Base-by-base conservation (phyloP, 1,140 invertebrate species). In the Solenopsis fugax region DNA sequence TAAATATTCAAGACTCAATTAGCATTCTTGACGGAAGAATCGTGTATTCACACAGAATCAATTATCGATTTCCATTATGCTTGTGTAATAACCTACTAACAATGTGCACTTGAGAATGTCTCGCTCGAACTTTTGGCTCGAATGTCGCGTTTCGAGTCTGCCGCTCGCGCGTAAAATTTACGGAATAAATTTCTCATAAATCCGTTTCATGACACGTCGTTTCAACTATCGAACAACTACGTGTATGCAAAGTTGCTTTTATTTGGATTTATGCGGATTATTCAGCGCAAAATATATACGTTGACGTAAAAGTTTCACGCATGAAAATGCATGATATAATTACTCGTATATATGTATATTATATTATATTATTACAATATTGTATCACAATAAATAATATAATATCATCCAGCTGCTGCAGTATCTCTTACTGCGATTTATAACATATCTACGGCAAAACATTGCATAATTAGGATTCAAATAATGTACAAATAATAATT, bases 1-100 rank as follows among this genome's bases (percentile, higher is more conserved):
- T 92, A 92, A 92, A 93, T 91, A 93, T 92, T 92, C 87, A 93
- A 90, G 88, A 91, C 89, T 90, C 87, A 92, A 92, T 93, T 93
- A 91, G 82, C 67, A 86, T 88, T 80, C 78, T 82, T 71, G 18
- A 24, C 50, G 72, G 58, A 77, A 88, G 81, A 50, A 54, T 82
- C 81, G 76, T 48, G 69, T 85, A 80, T 77, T 87, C 78, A 62
- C 75, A 48, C 54, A 64, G 45, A 81, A 92, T 93, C 92, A 92
- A 93, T 92, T 93, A 93, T 92, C 91, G 91, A 93, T 92, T 92
- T 92, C 87, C 90, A 92, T 93, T 92, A 91, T 50, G 85, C 86
- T 67, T 65, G 72, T 67, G 89, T 91, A 93, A 93, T 90, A 87
- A 90, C 80, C 87, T 91, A 86, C 92, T 93, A 92, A 93, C 80